Base-by-base conservation (phyloP, 2,888 invertebrate species). In the Neoaliturus tenellus region DNA sequence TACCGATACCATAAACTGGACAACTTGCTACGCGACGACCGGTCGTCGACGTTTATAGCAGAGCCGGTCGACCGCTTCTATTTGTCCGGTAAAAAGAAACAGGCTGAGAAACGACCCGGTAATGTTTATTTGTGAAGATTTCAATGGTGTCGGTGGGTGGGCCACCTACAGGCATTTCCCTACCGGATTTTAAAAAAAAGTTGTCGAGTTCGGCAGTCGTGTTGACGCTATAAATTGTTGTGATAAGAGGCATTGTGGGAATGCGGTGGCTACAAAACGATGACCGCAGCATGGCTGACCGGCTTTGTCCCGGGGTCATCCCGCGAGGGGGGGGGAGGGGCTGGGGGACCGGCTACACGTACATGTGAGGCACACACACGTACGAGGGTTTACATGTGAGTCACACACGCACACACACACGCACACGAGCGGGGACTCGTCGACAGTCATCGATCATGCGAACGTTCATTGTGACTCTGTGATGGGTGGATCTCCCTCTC, bases 111-210 rank as follows among this genome's bases (percentile, higher is more conserved):
- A 69, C 44, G 69, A 73, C 25, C 31, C 39, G 33, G 41, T 33
- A 67, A 51, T 75, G 84, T 81, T 81, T 81, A 84, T 84, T 84
- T 84, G 75, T 62, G 81, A 39, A 33, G 82, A 51, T 80, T 81
- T 84, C 71, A 84, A 84, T 75, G 84, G 73, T 35, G 86, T 71
- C 69, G 84, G 83, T 83, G 83, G 83, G 83, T 83, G 83, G 83
- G 69, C 83, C 67, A 58, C 58, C 48, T 81, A 39, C 33, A 33
- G 71, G 55, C 48, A 82, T 82, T 73, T 78, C 78, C 78, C 83
- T 80, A 48, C 83, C 80, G 62, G 78, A 67, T 83, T 73, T 48
- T 33, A 33, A 82, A 83, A 73, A 82, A 83, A 83, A 83, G 83
- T 73, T 39, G 71, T 82, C 28, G 67, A 71, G 73, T 35, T 55